phyloP scores from a whole-genome alignment of 2,113 vertebrate species.

The Platysternon megacephalum region DNA sequence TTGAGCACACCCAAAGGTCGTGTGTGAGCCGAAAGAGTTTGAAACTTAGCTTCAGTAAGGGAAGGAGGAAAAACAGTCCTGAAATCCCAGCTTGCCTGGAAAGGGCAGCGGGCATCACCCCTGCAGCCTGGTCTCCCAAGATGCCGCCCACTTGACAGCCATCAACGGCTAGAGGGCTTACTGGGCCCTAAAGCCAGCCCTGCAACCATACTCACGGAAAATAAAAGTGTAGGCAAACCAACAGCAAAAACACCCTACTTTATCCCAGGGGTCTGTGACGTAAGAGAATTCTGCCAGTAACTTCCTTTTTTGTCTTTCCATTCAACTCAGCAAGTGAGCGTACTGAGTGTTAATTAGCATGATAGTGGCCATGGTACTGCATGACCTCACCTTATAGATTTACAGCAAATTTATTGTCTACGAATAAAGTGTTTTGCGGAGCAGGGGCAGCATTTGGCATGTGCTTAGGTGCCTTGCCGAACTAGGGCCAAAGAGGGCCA shows the following conservation, averaged over 20 bases:
- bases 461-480: not conserved
- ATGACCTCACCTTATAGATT: not conserved
- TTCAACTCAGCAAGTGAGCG: not conserved
- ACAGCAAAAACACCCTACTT: not conserved
- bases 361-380: not conserved
- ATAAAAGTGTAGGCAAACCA: not conserved
- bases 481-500: not conserved
- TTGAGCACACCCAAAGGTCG: not conserved
- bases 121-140: not conserved
- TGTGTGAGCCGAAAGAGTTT: not conserved
- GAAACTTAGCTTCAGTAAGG: conserved; percentile 26
- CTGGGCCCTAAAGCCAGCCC: not conserved
- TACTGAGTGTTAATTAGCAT: not conserved
- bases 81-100: conserved; percentile 52
- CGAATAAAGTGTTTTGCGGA: not conserved
- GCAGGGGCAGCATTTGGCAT: not conserved
- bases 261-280: not conserved
- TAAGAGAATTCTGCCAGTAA: not conserved
- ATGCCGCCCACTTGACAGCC: too few relatives aligned
- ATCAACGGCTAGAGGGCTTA: not conserved
- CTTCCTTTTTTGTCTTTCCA: not conserved
- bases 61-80: conserved; percentile 31
- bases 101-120: conserved; percentile 54
- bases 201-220: not conserved
- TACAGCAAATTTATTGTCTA: not conserved